phyloP scores from a whole-genome alignment of 2,797 vertebrate species.

The Chaetophractus vellerosus region DNA sequence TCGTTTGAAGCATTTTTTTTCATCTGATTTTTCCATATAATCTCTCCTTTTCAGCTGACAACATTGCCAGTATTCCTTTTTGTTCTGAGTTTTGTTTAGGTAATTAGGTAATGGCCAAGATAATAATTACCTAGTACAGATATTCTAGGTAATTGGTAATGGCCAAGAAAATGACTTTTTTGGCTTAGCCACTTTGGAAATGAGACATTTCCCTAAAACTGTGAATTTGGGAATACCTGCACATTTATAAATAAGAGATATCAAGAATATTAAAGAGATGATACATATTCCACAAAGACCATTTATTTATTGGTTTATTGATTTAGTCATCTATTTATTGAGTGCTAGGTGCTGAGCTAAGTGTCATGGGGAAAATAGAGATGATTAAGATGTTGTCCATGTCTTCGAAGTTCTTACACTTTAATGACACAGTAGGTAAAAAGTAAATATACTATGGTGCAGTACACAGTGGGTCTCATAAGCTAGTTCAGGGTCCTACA shows the following conservation, averaged over 20 bases:
- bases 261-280: constrained; percentile 12
- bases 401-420: background rate
- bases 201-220: background rate
- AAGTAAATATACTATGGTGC: background rate
- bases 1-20: background rate
- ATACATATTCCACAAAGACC: background rate
- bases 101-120: background rate
- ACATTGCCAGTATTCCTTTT: background rate
- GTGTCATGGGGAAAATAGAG: background rate
- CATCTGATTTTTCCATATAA: background rate
- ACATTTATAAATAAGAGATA: constrained; percentile 33
- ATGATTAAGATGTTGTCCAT: background rate
- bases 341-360: background rate
- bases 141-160: background rate
- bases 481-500: background rate
- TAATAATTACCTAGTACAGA: too few species aligned
- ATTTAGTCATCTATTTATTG: constrained; percentile 26
- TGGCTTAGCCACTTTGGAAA: constrained; percentile 51
- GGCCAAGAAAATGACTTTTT: background rate
- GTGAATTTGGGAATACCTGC: background rate
- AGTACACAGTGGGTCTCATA: background rate
- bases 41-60: background rate
- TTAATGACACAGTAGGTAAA: background rate
- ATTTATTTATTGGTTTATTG: constrained; percentile 25
- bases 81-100: background rate